These are phyloP conservation scores for Aldabrachelys gigantea DNA, from an alignment of 2,113 vertebrate species.

Conservation along the genomic window DNA sequence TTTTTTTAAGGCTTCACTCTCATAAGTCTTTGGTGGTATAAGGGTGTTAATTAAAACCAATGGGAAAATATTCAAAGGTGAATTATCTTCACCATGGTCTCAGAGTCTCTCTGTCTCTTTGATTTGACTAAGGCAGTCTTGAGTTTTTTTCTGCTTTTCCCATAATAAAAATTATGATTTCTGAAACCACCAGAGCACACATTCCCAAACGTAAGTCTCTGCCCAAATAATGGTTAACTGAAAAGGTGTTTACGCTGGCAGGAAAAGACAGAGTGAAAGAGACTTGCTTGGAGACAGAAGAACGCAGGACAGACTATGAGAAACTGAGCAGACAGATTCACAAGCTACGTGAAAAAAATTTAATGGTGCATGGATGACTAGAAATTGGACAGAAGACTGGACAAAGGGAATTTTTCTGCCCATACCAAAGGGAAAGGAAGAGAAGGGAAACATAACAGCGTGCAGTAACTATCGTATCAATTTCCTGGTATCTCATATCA, in stretches of 20 bases:
- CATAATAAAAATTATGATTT: neutral
- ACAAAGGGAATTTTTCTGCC: neutral
- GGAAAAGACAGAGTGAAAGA: neutral
- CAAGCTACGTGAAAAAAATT: neutral
- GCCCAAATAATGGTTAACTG: neutral
- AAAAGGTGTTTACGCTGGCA: neutral
- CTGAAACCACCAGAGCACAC: neutral
- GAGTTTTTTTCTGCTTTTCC: too few species aligned
- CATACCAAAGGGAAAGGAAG: neutral
- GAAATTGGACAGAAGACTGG: neutral
- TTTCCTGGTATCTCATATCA: too few species aligned
- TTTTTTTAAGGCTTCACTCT: neutral
- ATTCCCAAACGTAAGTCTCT: neutral
- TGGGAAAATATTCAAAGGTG: neutral
- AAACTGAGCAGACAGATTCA: neutral
- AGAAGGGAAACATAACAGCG: neutral
- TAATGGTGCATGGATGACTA: neutral
- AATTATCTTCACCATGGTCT: neutral
- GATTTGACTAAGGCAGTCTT: fast-evolving
- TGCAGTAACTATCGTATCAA: neutral
- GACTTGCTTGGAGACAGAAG: neutral
- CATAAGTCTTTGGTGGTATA: neutral
- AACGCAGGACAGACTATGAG: neutral
- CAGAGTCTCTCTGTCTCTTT: fast-evolving
- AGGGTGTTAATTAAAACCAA: neutral